Evolutionary conservation across 2,888 invertebrate species (phyloP), one percentile per base, ranked within the genome.

Genomic region (Drosophila acutilabella): DNA sequence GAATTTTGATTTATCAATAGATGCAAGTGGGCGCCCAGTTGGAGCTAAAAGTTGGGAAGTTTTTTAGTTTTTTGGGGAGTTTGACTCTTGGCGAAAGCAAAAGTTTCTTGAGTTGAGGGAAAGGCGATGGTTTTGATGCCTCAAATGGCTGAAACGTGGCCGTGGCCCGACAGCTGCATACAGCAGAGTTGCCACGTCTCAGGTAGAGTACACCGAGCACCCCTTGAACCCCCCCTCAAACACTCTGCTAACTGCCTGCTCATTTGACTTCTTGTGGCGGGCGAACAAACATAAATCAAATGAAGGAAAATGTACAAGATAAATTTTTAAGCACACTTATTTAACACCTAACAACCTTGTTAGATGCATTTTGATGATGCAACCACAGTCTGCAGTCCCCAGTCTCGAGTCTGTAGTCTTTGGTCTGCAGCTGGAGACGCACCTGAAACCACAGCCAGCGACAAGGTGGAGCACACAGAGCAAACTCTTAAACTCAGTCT

Each of bases 331-430:
- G 89, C 86, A 89, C 78, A 79, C 90, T 87, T 89, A 89, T 89
- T 89, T 89, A 89, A 89, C 89, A 90, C 90, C 89, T 87, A 87
- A 89, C 87, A 88, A 89, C 89, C 89, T 88, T 89, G 88, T 88
- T 86, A 86, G 85, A 86, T 86, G 83, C 86, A 78, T 88, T 88
- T 80, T 85, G 88, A 83, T 87, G 87, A 85, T 82, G 87, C 78
- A 73, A 78, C 68, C 75, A 75, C 60, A 57, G 62, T 47, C 60
- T 10, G 14, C 16, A 41, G 36, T 36, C 42, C 61, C 4, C 16
- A 13, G 20, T 41, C 58, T 33, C 5, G 14, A 40, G 20, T 23
- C 40, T n/a, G 36, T 40, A 20, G 50, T 42, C 41, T 36, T 36
- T 5, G 20, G 13, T 18, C 30, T 42, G 23, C 59, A 64, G 64